Conservation (phyloP, 2,888 invertebrate genomes). For the Caenorhabditis virilis region DNA sequence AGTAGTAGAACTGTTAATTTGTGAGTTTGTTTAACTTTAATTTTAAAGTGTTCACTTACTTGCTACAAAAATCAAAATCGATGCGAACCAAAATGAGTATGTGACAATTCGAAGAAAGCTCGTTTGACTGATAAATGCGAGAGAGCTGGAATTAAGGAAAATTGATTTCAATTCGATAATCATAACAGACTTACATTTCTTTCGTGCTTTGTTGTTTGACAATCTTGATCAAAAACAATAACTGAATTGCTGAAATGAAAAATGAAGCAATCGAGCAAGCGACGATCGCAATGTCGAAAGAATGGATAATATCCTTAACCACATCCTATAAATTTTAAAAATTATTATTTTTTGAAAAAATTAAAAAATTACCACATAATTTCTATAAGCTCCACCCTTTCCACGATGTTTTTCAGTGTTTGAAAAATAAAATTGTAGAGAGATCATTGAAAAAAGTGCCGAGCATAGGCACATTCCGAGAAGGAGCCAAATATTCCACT, state of each 20-base stretch:
- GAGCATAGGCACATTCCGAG: conserved; percentile 37
- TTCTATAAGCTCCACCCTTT: background rate
- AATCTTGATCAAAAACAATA: conserved; percentile 35
- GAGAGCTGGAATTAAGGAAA: conserved; percentile 43
- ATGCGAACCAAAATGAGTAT: conserved; percentile 48
- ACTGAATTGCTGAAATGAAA: conserved; percentile 39
- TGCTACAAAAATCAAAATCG: conserved; percentile 32
- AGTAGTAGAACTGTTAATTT: conserved; percentile 41
- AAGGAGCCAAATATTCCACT: conserved; percentile 29
- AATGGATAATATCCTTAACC: conserved; percentile 30
- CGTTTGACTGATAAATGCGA: conserved; percentile 31
- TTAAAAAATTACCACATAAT: conserved; percentile 4
- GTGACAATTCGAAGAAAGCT: conserved; percentile 42
- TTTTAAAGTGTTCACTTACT: conserved; percentile 7
- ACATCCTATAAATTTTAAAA: conserved; percentile 5
- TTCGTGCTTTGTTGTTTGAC: conserved; percentile 19
- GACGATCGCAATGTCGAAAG: conserved; percentile 40
- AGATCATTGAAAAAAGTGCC: conserved; percentile 28
- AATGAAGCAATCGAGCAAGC: conserved; percentile 35
- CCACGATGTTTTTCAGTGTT: conserved; percentile 16
- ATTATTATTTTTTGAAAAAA: background rate
- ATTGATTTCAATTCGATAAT: background rate
- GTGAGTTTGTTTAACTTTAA: background rate
- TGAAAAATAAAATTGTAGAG: conserved; percentile 29
- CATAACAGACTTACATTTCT: conserved; percentile 13